Conservation (phyloP, 2,113 vertebrate species). For the Guaruba guarouba region DNA sequence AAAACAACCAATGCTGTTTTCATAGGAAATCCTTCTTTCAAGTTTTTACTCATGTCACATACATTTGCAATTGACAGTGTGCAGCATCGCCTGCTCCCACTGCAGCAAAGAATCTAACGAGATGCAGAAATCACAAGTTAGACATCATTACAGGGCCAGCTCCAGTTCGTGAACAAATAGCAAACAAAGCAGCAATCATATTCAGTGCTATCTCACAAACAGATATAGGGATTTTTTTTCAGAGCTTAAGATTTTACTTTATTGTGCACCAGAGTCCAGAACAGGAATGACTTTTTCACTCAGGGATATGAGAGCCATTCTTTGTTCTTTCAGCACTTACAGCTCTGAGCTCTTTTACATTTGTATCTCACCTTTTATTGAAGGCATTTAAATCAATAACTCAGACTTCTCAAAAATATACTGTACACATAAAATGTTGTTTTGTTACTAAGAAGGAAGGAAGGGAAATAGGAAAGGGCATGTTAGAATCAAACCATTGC, state of each 20-base stretch:
- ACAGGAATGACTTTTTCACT: neutral
- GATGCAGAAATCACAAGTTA: neutral
- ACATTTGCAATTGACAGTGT: neutral
- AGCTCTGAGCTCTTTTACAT: neutral
- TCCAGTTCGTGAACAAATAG: neutral
- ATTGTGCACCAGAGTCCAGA: neutral
- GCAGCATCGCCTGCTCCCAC: neutral
- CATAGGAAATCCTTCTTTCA: neutral
- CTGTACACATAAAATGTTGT: neutral
- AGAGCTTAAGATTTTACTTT: neutral
- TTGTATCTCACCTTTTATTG: neutral
- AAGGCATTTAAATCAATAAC: neutral
- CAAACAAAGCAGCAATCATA: neutral
- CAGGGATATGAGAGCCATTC: neutral
- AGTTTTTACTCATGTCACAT: neutral
- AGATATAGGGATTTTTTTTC: neutral
- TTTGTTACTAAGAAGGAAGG: neutral
- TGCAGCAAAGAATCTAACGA: neutral
- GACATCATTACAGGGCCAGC: neutral
- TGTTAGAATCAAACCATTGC: neutral
- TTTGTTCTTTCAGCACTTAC: neutral
- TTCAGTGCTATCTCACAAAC: neutral
- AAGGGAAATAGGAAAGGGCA: neutral
- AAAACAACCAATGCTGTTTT: neutral
- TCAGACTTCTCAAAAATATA: neutral